These are phyloP conservation scores for Morone chrysops DNA, from an alignment of 2,113 vertebrate genomes.

Conservation along the genomic window DNA sequence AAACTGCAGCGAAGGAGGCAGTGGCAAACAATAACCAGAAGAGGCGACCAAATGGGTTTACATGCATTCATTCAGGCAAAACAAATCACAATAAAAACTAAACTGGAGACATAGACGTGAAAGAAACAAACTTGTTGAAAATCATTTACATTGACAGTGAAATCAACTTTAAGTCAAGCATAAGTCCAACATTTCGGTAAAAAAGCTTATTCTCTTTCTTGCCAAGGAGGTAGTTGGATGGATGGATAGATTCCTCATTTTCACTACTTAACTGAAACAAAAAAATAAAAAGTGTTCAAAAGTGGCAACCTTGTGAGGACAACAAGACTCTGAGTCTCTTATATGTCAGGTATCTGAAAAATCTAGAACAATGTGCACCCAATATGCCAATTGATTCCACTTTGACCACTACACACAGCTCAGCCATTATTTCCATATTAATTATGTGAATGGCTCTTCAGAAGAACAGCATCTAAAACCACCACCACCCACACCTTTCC, in stretches of 20 bases:
- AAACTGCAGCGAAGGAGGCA: neutral
- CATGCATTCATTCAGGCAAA: neutral
- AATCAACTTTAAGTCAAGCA: neutral
- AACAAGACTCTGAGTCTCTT: neutral
- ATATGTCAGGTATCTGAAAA: neutral
- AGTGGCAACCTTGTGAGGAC: neutral
- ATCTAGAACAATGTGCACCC: neutral
- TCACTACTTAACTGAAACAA: neutral
- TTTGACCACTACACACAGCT: neutral
- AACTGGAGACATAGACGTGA: neutral
- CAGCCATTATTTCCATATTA: slow-evolving; percentile 15
- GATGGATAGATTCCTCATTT: too few relatives aligned
- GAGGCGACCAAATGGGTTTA: too few relatives aligned
- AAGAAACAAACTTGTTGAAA: neutral
- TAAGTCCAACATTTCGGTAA: neutral
- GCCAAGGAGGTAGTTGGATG: too few relatives aligned
- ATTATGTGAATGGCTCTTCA: neutral
- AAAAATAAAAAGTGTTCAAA: too few relatives aligned
- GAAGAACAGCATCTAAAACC: too few relatives aligned
- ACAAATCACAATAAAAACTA: too few relatives aligned
- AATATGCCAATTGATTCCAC: neutral
- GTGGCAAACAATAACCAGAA: neutral
- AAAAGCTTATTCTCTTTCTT: neutral
- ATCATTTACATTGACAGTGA: too few relatives aligned
- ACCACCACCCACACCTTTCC: neutral